A percentile compares a stretch with the other conserved stretches of the same genome.
Conservation (phyloP, 2,113 vertebrate genomes). For the Phaethon lepturus region DNA sequence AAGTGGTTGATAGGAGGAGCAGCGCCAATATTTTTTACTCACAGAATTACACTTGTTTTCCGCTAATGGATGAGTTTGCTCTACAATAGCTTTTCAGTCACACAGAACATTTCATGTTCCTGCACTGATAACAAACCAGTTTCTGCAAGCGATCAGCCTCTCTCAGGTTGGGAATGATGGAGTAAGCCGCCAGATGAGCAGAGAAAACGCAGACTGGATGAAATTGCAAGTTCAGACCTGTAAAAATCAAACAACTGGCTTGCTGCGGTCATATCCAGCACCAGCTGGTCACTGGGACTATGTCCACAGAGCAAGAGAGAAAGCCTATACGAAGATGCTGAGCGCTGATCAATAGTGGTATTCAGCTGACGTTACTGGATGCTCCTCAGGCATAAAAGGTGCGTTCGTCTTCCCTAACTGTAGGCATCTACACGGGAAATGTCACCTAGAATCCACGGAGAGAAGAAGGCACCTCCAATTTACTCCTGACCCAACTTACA, state of each 20-base stretch:
- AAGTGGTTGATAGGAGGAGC: neutral
- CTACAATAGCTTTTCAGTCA: neutral
- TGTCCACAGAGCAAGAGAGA: accelerated
- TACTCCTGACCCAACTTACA: neutral
- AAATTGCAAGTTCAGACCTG: neutral
- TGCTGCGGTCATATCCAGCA: neutral
- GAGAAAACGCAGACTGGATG: neutral
- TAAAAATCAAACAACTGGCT: neutral
- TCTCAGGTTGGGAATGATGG: neutral
- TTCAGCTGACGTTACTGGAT: neutral
- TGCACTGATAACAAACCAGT: neutral
- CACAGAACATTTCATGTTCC: accelerated
- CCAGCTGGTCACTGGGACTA: neutral
- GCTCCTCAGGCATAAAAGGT: neutral
- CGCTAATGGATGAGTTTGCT: accelerated
- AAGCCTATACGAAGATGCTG: neutral
- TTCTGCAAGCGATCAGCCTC: neutral
- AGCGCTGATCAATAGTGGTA: neutral
- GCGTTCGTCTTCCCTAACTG: neutral
- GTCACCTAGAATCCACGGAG: neutral
- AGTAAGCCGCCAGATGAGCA: neutral
- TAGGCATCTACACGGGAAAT: accelerated
- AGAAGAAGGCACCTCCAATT: neutral
- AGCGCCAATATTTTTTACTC: neutral
- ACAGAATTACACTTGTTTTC: neutral